A percentile compares a stretch with the other conserved stretches of the same genome.
Evolutionary conservation across 2,113 vertebrate species (phyloP).

Genomic region (Empidonax traillii): DNA sequence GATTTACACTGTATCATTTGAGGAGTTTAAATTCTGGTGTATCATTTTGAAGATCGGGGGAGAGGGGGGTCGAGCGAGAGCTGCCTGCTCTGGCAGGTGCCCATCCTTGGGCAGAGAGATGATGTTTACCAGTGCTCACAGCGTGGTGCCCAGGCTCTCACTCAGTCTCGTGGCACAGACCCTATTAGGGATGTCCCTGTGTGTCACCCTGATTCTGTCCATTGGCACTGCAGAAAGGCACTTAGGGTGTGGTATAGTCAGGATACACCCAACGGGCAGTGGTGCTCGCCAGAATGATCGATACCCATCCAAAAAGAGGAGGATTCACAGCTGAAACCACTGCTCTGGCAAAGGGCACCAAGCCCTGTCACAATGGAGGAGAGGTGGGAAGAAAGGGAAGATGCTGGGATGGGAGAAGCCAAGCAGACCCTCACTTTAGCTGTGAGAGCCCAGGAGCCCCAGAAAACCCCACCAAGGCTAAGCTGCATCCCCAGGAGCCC

Average conservation of each 20-base stretch:
- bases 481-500: not conserved
- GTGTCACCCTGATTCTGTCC: not conserved
- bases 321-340: constrained; percentile 4
- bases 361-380: not conserved
- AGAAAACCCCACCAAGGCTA: constrained; percentile 13
- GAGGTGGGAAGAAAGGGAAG: not conserved
- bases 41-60: accelerated
- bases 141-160: not conserved
- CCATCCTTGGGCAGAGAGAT: not conserved
- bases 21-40: not conserved
- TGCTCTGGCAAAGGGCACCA: constrained; percentile 49
- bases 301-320: not conserved
- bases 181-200: not conserved
- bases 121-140: not conserved
- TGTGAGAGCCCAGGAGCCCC: constrained; percentile 1
- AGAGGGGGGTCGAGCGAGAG: not conserved
- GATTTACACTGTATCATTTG: not conserved
- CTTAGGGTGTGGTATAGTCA: constrained; percentile 59
- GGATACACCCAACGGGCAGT: not conserved
- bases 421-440: constrained; percentile 38
- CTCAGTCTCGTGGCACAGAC: not conserved
- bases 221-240: constrained; percentile 33
- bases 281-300: not conserved
- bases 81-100: not conserved
- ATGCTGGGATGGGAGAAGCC: constrained; percentile 51